These are phyloP conservation scores for Listronotus bonariensis DNA, from an alignment of 1,140 invertebrate species.

Conservation along the genomic window DNA sequence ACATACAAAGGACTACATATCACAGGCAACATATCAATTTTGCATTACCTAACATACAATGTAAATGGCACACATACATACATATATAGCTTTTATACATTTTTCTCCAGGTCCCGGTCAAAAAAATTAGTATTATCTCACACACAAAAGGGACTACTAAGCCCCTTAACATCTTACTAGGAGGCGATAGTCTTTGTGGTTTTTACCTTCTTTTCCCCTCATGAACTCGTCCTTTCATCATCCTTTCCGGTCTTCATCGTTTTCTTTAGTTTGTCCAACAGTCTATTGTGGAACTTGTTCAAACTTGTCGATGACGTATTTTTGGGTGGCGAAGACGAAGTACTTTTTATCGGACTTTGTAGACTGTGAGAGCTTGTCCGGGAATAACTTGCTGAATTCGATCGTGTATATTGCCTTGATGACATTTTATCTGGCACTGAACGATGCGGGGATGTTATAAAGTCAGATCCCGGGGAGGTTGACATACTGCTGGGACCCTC, in stretches of 20 bases:
- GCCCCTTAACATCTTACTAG: constrained; percentile 29
- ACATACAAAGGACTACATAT: constrained; percentile 27
- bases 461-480: constrained; percentile 73
- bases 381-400: constrained; percentile 55
- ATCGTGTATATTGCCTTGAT: constrained; percentile 59
- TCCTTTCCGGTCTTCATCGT: constrained; percentile 68
- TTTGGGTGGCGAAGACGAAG: constrained; percentile 62
- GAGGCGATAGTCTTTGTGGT: constrained; percentile 37
- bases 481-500: constrained; percentile 71
- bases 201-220: constrained; percentile 40
- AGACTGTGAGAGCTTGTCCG: constrained; percentile 67
- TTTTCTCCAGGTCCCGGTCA: constrained; percentile 23
- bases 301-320: constrained; percentile 65
- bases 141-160: neutral
- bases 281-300: constrained; percentile 82
- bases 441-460: constrained; percentile 65
- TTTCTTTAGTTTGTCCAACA: constrained; percentile 81
- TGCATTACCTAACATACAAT: constrained; percentile 13
- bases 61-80: neutral
- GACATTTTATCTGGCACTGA: constrained; percentile 65
- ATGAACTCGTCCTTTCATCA: constrained; percentile 53
- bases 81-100: neutral
- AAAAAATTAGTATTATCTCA: constrained; percentile 4
- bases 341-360: constrained; percentile 60
- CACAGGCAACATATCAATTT: constrained; percentile 33